These are phyloP conservation scores for Alosa sapidissima DNA, from an alignment of 2,797 vertebrate species.

Conservation along the genomic window DNA sequence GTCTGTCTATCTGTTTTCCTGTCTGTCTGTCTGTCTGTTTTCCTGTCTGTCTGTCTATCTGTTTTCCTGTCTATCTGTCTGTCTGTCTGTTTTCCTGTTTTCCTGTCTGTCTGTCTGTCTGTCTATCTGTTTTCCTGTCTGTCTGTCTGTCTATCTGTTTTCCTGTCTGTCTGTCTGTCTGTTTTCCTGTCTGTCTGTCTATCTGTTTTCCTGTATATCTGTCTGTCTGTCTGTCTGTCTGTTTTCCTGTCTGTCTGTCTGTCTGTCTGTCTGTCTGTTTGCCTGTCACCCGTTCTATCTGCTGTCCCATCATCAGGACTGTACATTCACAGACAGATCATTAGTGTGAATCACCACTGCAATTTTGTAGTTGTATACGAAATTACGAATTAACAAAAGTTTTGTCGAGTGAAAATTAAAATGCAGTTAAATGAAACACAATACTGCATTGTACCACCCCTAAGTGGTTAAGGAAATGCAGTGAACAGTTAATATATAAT, in stretches of 20 bases:
- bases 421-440: too few relatives aligned
- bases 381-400: too few relatives aligned
- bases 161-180: background rate
- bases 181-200: background rate
- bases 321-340: too few relatives aligned
- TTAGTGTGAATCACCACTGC: too few relatives aligned
- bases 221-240: too few relatives aligned
- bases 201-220: background rate
- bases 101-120: too few relatives aligned
- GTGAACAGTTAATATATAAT: background rate
- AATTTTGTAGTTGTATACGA: too few relatives aligned
- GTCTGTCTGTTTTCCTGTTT: too few relatives aligned
- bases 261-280: background rate
- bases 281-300: background rate
- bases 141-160: background rate
- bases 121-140: background rate
- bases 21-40: background rate
- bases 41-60: background rate
- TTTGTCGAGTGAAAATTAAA: too few relatives aligned
- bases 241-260: background rate
- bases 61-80: background rate
- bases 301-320: too few relatives aligned
- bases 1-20: background rate
- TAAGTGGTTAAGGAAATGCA: background rate
- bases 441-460: background rate